These are phyloP conservation scores for Xiphophorus couchianus DNA, from an alignment of 2,113 vertebrate species.

Conservation along the genomic window DNA sequence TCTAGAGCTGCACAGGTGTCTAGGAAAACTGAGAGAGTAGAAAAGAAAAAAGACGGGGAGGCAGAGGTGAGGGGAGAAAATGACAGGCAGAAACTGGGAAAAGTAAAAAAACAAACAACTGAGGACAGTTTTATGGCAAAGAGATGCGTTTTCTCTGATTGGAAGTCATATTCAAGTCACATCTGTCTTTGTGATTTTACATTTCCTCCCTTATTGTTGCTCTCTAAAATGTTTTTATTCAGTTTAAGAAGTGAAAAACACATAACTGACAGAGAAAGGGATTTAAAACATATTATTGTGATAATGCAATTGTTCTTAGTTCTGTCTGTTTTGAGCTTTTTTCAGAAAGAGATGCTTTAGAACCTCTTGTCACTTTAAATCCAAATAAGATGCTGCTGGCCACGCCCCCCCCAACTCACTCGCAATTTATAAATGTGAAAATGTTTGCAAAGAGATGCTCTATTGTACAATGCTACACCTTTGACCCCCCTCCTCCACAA, in stretches of 20 bases:
- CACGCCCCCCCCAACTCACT: too few relatives aligned
- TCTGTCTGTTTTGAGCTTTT: too few relatives aligned
- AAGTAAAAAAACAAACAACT: not conserved
- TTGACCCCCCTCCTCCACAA: too few relatives aligned
- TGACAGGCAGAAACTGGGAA: conserved; percentile 18
- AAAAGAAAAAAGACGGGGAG: conserved; percentile 22
- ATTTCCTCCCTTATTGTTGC: not conserved
- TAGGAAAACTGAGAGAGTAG: conserved; percentile 75
- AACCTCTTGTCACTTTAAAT: too few relatives aligned
- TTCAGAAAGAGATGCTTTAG: too few relatives aligned
- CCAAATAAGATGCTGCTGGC: too few relatives aligned
- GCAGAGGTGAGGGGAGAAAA: conserved; percentile 2
- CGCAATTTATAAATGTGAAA: too few relatives aligned
- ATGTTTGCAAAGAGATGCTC: too few relatives aligned
- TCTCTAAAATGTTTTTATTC: not conserved
- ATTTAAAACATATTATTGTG: too few relatives aligned
- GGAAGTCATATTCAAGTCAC: not conserved
- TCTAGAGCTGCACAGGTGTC: conserved; percentile 97
- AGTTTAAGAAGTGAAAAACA: not conserved
- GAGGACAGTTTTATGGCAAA: not conserved
- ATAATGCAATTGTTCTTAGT: too few relatives aligned
- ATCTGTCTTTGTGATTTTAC: not conserved
- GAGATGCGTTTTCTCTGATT: not conserved
- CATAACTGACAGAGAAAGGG: too few relatives aligned
- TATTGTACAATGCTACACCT: too few relatives aligned